phyloP scores from a whole-genome alignment of 2,797 vertebrate genomes.

The Myotis daubentonii region DNA sequence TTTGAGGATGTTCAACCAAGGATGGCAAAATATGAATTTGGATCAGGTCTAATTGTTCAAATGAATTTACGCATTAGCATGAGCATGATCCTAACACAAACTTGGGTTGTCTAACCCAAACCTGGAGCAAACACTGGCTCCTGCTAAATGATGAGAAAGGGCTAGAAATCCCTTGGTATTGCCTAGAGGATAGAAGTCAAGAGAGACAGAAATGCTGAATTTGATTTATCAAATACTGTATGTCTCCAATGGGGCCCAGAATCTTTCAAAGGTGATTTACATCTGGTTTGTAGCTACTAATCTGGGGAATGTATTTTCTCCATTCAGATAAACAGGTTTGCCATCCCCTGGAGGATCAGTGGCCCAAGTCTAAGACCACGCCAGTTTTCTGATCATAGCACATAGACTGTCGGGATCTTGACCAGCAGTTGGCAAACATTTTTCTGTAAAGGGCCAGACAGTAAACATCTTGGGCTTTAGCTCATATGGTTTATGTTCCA shows the following conservation, averaged over 20 bases:
- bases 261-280: conserved; percentile 26
- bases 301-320: not conserved
- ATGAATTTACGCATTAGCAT: not conserved
- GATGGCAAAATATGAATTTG: not conserved
- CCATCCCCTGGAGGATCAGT: not conserved
- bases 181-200: not conserved
- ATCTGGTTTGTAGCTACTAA: not conserved
- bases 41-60: not conserved
- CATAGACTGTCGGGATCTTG: not conserved
- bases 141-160: not conserved
- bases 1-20: not conserved
- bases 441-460: not conserved
- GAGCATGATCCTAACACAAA: not conserved
- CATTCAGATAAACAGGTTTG: not conserved
- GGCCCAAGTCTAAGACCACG: not conserved
- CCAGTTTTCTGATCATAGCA: not conserved
- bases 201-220: not conserved
- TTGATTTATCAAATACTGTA: not conserved
- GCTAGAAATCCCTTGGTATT: not conserved
- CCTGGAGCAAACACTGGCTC: not conserved
- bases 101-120: not conserved
- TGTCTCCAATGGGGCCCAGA: not conserved
- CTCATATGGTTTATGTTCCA: not conserved
- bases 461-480: not conserved
- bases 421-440: not conserved